A percentile compares a stretch with the other conserved stretches of the same genome.
Conservation (phyloP, 1,140 invertebrate species). For the Zelostemma sp. region DNA sequence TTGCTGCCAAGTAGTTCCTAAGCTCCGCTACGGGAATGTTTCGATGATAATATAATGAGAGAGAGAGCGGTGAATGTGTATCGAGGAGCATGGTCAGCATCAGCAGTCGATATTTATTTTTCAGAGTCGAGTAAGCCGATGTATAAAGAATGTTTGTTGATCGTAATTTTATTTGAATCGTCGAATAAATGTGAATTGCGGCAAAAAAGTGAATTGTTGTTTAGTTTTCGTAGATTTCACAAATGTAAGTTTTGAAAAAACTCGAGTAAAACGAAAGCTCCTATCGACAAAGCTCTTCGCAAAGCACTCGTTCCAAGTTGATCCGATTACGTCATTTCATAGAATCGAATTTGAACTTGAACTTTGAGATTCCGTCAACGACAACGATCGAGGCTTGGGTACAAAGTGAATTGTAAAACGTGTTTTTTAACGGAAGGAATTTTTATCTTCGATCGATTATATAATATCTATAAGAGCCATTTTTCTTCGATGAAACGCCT, state of each 20-base stretch:
- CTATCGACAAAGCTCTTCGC: no score
- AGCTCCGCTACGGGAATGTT: conserved; percentile 34
- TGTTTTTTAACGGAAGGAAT: conserved; percentile 46
- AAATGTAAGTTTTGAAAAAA: conserved; percentile 40
- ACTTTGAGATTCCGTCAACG: no score
- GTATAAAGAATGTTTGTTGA: conserved; percentile 56
- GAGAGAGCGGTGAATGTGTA: conserved; percentile 11
- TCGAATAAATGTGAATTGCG: conserved; percentile 49
- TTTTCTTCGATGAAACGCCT: conserved; percentile 43
- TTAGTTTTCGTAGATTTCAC: conserved; percentile 48
- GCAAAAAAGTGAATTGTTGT: conserved; percentile 53
- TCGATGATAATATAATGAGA: no score
- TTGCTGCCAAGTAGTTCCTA: conserved; percentile 59
- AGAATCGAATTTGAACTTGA: no score
- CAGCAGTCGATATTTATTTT: conserved; percentile 42
- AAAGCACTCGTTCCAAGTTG: no score
- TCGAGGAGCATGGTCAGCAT: conserved; percentile 46
- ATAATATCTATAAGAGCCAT: conserved; percentile 27
- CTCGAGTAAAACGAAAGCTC: no score
- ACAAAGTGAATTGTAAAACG: conserved; percentile 38
- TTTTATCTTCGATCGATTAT: conserved; percentile 32
- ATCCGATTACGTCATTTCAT: no score
- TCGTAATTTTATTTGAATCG: conserved; percentile 58
- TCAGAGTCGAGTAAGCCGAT: conserved; percentile 28
- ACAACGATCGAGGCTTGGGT: no score